phyloP scores from a whole-genome alignment of 2,113 vertebrate genomes.

The Calonectris borealis region DNA sequence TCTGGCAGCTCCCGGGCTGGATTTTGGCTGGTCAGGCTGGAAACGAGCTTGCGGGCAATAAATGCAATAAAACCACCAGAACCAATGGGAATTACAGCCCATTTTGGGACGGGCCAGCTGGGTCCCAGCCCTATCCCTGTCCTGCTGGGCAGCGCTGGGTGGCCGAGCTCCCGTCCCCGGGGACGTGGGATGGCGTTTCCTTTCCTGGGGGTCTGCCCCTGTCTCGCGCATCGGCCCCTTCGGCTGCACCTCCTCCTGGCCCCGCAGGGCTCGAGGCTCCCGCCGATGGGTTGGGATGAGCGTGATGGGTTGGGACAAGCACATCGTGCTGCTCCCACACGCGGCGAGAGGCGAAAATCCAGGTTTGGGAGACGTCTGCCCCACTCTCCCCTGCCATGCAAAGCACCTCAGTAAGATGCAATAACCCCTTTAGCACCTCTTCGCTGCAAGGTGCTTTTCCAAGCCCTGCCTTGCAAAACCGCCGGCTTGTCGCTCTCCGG shows the following conservation, averaged over 20 bases:
- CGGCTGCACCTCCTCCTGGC: fast-evolving
- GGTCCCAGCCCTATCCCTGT: neutral
- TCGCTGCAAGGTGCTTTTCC: fast-evolving
- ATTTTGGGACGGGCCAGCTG: neutral
- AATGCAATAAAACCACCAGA: neutral
- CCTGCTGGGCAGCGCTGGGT: fast-evolving
- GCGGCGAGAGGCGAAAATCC: fast-evolving
- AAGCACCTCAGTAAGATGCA: neutral
- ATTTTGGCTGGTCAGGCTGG: neutral
- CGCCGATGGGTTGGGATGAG: fast-evolving
- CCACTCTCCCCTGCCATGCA: fast-evolving
- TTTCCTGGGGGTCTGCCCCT: neutral
- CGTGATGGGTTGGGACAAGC: neutral
- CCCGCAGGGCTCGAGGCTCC: fast-evolving
- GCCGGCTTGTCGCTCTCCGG: fast-evolving
- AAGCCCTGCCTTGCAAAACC: neutral
- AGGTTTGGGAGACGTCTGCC: neutral
- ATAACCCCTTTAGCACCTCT: neutral
- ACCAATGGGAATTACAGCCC: neutral
- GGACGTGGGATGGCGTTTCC: neutral
- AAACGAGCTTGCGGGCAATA: neutral
- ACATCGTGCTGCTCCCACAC: fast-evolving
- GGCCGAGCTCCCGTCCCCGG: neutral
- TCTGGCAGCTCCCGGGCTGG: neutral
- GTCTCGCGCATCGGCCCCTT: fast-evolving